A percentile compares a stretch with the other conserved stretches of the same genome.
Conservation (phyloP, 2,797 vertebrate species). For the Thaleichthys pacificus region DNA sequence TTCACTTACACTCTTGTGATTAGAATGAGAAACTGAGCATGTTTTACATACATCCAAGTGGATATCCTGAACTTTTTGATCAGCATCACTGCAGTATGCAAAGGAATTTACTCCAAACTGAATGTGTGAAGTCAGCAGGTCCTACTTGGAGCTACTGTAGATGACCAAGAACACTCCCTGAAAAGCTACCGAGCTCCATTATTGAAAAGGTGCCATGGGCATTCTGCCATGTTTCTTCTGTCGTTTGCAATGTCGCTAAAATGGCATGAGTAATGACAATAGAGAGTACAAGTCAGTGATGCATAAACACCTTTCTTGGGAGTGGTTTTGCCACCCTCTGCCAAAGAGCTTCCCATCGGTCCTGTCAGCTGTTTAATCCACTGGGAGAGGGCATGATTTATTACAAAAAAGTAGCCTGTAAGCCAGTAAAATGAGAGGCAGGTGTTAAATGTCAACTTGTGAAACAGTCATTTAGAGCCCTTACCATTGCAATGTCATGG, state of each 20-base stretch:
- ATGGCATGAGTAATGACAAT: conserved; percentile 2
- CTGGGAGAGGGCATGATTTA: conserved; percentile 1
- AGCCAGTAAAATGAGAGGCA: background rate
- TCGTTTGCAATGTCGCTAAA: background rate
- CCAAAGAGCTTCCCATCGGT: conserved; percentile 2
- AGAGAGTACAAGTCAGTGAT: background rate
- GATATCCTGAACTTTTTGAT: background rate
- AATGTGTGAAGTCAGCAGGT: background rate
- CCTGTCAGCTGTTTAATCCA: background rate
- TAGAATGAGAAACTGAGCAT: background rate
- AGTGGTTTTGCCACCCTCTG: conserved; percentile 2
- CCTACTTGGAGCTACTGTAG: background rate
- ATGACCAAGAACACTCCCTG: conserved; percentile 1
- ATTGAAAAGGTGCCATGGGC: conserved; percentile 5
- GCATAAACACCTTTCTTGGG: conserved; percentile 10
- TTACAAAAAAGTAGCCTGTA: background rate
- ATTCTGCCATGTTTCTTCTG: conserved; percentile 3
- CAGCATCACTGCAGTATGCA: background rate
- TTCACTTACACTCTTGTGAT: no score
- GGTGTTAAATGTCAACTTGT: conserved; percentile 1
- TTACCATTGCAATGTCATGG: background rate
- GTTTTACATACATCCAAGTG: background rate
- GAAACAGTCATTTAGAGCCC: background rate
- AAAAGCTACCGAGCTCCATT: background rate
- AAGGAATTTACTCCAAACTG: background rate